Evolutionary conservation across 1,140 invertebrate species (phyloP).

Genomic region (Drosophila santomea): DNA sequence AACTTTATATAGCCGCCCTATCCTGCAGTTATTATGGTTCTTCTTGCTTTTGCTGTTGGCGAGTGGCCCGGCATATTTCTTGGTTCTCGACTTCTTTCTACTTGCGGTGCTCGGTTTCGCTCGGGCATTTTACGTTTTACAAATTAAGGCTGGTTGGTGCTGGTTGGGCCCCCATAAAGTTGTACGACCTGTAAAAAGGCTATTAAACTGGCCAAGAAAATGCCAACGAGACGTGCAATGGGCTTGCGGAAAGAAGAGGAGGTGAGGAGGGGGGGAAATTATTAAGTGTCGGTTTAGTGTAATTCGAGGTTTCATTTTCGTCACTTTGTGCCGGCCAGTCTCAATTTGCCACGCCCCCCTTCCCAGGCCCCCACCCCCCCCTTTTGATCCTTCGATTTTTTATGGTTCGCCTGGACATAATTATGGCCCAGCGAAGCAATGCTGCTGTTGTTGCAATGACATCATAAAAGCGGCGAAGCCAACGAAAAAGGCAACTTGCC

Average conservation of each 20-base stretch:
- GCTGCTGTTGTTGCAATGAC: slow-evolving; percentile 50
- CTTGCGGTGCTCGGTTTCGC: slow-evolving; percentile 1
- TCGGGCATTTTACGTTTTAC: slow-evolving; percentile 61
- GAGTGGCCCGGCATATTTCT: slow-evolving; percentile 33
- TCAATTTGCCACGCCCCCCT: slow-evolving; percentile 51
- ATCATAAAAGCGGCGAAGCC: slow-evolving; percentile 65
- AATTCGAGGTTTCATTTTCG: slow-evolving; percentile 83
- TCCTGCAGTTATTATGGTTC: not conserved
- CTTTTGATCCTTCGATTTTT: slow-evolving; percentile 46
- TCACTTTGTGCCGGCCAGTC: slow-evolving; percentile 69
- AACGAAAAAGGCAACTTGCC: slow-evolving; percentile 23
- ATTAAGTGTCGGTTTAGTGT: slow-evolving; percentile 83
- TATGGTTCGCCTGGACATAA: slow-evolving; percentile 68
- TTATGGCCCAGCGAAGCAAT: slow-evolving; percentile 53
- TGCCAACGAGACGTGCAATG: slow-evolving; percentile 37
- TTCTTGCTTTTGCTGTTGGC: slow-evolving; percentile 3
- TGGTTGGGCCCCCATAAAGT: slow-evolving; percentile 62
- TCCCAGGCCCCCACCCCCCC: not conserved
- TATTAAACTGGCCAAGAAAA: slow-evolving; percentile 75
- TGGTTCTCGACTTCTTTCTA: not conserved
- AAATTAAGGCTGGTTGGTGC: slow-evolving; percentile 43
- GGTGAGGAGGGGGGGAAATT: slow-evolving; percentile 45
- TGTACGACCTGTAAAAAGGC: slow-evolving; percentile 82
- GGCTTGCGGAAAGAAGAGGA: not conserved
- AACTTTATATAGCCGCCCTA: not conserved